phyloP scores from a whole-genome alignment of 2,888 invertebrate genomes.

The Cyrtodaria siliqua region DNA sequence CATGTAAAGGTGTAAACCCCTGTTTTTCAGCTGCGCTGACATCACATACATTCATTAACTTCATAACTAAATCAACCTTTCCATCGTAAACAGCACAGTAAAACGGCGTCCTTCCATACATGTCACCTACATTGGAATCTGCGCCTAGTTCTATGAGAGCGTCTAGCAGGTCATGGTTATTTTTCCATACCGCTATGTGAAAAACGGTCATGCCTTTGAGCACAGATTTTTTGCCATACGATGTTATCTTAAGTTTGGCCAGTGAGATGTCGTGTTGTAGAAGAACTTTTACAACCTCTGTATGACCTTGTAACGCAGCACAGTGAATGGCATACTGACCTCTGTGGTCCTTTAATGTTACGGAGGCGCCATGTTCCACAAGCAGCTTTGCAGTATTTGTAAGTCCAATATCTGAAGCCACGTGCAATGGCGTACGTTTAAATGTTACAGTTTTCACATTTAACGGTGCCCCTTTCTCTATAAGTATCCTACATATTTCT shows the following conservation, averaged over 20 bases:
- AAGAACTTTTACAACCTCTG: constrained; percentile 16
- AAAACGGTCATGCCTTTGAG: constrained; percentile 40
- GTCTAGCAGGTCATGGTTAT: constrained; percentile 23
- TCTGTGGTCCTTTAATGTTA: constrained; percentile 33
- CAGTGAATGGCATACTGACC: constrained; percentile 47
- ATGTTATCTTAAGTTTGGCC: constrained; percentile 20
- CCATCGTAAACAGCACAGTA: constrained; percentile 28
- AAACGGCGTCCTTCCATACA: constrained; percentile 42
- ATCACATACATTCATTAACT: constrained; percentile 13
- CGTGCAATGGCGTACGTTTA: constrained; percentile 47
- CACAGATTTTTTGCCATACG: constrained; percentile 29
- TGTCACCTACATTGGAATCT: constrained; percentile 39
- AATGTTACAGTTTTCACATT: constrained; percentile 27
- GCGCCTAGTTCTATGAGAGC: constrained; percentile 15
- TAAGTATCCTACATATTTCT: constrained; percentile 15
- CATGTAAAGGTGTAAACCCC: constrained; percentile 41
- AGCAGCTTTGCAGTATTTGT: constrained; percentile 13
- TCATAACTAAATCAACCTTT: background rate
- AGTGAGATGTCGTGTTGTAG: constrained; percentile 17
- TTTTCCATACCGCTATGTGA: constrained; percentile 46
- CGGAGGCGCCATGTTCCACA: constrained; percentile 17
- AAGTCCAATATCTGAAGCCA: constrained; percentile 35
- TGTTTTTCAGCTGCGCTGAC: constrained; percentile 27
- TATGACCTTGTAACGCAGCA: constrained; percentile 37
- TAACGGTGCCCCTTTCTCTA: constrained; percentile 32